Evolutionary conservation across 2,797 vertebrate genomes (phyloP), one percentile per base, ranked within the genome.

Genomic region (Arremon aurantiirostris): DNA sequence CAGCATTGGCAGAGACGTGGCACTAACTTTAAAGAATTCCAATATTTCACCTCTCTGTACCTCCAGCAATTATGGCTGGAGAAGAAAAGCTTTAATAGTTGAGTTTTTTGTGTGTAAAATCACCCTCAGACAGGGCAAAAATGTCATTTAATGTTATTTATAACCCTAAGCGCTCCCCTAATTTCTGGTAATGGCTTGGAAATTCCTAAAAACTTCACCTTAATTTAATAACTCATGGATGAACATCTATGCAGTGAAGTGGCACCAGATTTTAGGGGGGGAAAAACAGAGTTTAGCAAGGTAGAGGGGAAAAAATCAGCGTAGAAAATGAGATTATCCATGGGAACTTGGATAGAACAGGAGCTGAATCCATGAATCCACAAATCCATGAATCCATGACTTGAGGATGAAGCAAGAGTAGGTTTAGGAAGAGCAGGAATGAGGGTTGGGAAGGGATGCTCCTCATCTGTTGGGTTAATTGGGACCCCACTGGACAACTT

Each of bases 11-110:
- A 81, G 30, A 21, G 10, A 57, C 17, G 82, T 89, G 73, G 92
- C 86, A 80, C 71, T 46, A 90, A 82, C 83, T 82, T 92, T 26
- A 82, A 85, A 70, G 41, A 96, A 93, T 64, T 79, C 12, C 7
- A 65, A 56, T 63, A 63, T 79, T 80, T 92, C 19, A 80, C 34
- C 73, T 73, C 77, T 77, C 20, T 7, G 2, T 32, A 93, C 70
- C 83, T 86, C 77, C 56, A 93, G 83, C 69, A 92, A 92, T 90
- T 92, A 92, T 66, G 66, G 14, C 3, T 80, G 83, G 60, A 70
- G 57, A 61, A 90, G 75, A 90, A 82, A 77, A 88, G 50, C 69
- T 82, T 66, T 60, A 76, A 73, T 41, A 61, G 52, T 4, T 39
- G 37, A 37, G 2, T 0, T 39, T 66, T 66, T 41, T 28, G 13